A percentile compares a stretch with the other conserved stretches of the same genome.
These are phyloP conservation scores for Tetheella fluctuosa DNA, from an alignment of 2,888 invertebrate genomes.

Conservation along the genomic window DNA sequence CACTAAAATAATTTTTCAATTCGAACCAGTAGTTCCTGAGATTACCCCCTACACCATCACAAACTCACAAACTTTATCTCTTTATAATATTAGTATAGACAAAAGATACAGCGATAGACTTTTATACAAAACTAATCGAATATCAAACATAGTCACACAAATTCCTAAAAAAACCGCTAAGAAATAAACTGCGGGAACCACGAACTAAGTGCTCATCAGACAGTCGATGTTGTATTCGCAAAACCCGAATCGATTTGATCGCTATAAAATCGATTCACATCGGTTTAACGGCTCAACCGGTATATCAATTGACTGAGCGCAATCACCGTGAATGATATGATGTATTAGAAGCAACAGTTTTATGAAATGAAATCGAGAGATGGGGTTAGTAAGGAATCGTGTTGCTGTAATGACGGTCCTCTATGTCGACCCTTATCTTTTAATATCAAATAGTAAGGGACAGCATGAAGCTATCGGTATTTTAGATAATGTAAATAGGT, in stretches of 20 bases:
- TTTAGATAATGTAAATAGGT: too few species aligned
- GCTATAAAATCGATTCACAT: conserved; percentile 26
- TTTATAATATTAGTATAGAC: too few species aligned
- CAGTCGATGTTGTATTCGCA: neutral
- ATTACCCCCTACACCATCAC: too few species aligned
- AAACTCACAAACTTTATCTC: too few species aligned
- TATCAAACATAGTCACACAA: neutral
- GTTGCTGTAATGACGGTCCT: too few species aligned
- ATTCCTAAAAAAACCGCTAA: conserved; percentile 26
- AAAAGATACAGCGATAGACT: too few species aligned
- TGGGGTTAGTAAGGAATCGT: conserved; percentile 1
- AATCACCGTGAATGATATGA: neutral
- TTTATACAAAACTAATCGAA: too few species aligned
- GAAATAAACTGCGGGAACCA: conserved; percentile 7
- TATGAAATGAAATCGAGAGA: neutral
- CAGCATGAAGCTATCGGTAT: too few species aligned
- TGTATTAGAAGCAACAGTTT: neutral
- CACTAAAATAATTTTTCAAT: too few species aligned
- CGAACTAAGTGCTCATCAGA: neutral
- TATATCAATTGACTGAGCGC: conserved; percentile 24
- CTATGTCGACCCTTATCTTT: too few species aligned
- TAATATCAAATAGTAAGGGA: too few species aligned
- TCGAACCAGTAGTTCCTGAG: too few species aligned
- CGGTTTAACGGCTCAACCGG: conserved; percentile 31
- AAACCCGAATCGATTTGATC: conserved; percentile 17